These are phyloP conservation scores for Saguinus midas DNA, from an alignment of 2,113 vertebrate genomes.

Conservation along the genomic window DNA sequence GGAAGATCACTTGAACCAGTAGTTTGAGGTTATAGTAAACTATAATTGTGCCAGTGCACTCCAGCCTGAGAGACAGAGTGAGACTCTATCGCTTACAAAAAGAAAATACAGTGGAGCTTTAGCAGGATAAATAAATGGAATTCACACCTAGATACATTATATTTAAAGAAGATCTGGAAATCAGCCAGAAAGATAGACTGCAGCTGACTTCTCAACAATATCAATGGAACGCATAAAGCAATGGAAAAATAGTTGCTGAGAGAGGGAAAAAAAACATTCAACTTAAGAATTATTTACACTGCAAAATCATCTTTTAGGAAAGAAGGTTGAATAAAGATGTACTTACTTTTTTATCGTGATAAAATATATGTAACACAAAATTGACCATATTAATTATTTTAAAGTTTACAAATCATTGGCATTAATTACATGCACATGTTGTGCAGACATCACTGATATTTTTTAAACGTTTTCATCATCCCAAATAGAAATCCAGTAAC, in stretches of 20 bases:
- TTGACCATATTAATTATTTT: neutral
- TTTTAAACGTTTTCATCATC: neutral
- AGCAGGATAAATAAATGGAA: neutral
- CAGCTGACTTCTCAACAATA: neutral
- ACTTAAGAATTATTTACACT: neutral
- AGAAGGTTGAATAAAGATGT: neutral
- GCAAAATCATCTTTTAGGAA: neutral
- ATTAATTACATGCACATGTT: neutral
- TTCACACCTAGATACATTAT: neutral
- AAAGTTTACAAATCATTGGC: neutral
- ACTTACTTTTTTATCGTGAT: neutral
- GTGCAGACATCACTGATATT: neutral
- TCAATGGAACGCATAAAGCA: too few relatives aligned
- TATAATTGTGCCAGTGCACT: too few relatives aligned
- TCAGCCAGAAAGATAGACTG: neutral
- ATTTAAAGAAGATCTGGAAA: neutral
- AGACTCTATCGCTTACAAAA: neutral
- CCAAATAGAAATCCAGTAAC: neutral
- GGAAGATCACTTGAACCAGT: too few relatives aligned
- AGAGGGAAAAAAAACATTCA: neutral
- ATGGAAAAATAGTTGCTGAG: neutral
- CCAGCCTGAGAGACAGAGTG: too few relatives aligned
- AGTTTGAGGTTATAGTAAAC: too few relatives aligned
- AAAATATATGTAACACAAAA: neutral
- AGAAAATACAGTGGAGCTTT: neutral